A percentile compares a stretch with the other conserved stretches of the same genome.
phyloP scores from a whole-genome alignment of 1,140 invertebrate genomes.

The Cydia amplana region DNA sequence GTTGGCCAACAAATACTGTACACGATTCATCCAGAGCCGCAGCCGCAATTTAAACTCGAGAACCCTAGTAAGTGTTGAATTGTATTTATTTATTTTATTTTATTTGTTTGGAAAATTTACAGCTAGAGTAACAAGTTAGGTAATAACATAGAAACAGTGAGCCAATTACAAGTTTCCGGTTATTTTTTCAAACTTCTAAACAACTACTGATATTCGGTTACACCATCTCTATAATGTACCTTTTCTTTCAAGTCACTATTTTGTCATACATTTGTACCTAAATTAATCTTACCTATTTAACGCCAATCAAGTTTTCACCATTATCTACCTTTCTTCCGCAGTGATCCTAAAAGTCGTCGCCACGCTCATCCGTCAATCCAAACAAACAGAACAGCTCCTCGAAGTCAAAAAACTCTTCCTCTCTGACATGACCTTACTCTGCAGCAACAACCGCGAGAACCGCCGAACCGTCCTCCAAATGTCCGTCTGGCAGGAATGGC shows the following conservation, averaged over 20 bases:
- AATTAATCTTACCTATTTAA: no score
- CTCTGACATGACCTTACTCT: conserved; percentile 97
- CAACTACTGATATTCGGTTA: no score
- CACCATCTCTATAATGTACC: no score
- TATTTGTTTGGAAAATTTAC: no score
- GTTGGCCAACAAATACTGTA: conserved; percentile 96
- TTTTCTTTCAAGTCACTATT: no score
- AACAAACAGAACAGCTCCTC: conserved; percentile 93
- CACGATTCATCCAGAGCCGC: conserved; percentile 94
- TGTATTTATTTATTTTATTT: no score
- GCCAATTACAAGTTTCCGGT: no score
- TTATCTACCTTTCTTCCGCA: conserved; percentile 72
- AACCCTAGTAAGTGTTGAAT: conserved; percentile 83
- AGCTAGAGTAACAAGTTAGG: no score
- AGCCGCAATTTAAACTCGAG: conserved; percentile 96
- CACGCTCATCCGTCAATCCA: conserved; percentile 97
- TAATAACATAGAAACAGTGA: no score
- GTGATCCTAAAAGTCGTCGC: conserved; percentile 99
- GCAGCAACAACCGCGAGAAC: conserved; percentile 98
- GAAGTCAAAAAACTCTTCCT: conserved; percentile 98
- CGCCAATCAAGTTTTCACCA: no score
- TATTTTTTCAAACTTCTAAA: no score
- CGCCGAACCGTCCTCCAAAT: conserved; percentile 98
- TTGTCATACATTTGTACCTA: no score
- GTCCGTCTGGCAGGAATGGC: conserved; percentile 99